These are phyloP conservation scores for Erpobdella octoculata DNA, from an alignment of 2,888 invertebrate genomes.

Conservation along the genomic window DNA sequence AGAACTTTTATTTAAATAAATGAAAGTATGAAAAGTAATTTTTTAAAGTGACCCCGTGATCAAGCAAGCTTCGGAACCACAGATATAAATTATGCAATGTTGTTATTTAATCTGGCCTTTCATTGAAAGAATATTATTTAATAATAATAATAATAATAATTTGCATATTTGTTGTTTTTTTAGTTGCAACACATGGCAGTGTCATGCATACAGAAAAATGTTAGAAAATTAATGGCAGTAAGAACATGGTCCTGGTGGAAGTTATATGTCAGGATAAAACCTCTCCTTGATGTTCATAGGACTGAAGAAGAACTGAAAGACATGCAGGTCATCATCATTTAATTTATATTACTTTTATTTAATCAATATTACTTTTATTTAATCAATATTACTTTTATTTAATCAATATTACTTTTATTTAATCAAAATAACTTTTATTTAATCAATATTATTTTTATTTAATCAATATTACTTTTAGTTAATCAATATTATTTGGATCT, in stretches of 20 bases:
- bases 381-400: not conserved
- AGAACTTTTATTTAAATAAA: no score
- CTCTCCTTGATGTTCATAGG: constrained; percentile 78
- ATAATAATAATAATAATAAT: not conserved
- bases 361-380: not conserved
- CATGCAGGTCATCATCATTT: constrained; percentile 63
- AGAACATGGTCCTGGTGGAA: constrained; percentile 97
- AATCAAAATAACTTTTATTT: no score
- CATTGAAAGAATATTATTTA: not conserved
- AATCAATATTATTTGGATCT: no score
- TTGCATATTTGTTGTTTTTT: not conserved
- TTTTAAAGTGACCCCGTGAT: no score
- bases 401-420: not conserved
- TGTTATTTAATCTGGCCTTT: not conserved
- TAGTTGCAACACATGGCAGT: constrained; percentile 73
- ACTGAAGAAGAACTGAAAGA: constrained; percentile 83
- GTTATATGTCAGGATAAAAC: constrained; percentile 75
- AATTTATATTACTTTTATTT: not conserved
- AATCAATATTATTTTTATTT: no score
- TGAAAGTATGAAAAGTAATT: no score
- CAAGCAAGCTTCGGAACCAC: no score
- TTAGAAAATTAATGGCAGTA: constrained; percentile 80
- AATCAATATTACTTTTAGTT: no score
- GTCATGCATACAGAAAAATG: constrained; percentile 86
- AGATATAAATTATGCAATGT: not conserved